Evolutionary conservation across 2,888 invertebrate genomes (phyloP).

Genomic region (Nomada fabriciana): DNA sequence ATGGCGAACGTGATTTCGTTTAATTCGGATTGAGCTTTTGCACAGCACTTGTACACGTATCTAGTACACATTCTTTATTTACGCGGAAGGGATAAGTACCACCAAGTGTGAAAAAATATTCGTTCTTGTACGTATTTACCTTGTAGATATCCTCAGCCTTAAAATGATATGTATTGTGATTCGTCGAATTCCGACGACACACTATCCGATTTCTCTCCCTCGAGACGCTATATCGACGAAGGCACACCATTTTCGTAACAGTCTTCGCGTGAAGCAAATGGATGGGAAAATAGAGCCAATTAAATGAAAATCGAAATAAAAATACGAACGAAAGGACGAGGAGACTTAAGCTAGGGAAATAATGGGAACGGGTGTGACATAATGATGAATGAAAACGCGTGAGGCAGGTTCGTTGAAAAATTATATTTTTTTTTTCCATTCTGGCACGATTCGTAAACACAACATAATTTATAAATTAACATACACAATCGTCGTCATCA

Average conservation of each 20-base stretch:
- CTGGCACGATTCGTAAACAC: constrained; percentile 83
- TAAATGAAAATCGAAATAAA: neutral
- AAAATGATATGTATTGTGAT: constrained; percentile 65
- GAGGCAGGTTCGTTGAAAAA: constrained; percentile 81
- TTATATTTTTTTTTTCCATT: constrained; percentile 83
- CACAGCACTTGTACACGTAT: constrained; percentile 50
- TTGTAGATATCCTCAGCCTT: constrained; percentile 61
- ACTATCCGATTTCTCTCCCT: neutral
- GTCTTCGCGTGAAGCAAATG: neutral
- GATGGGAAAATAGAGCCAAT: neutral
- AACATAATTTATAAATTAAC: constrained; percentile 84
- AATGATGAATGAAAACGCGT: constrained; percentile 28
- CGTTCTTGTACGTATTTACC: constrained; percentile 35
- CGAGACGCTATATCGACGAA: constrained; percentile 50
- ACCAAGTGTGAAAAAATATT: constrained; percentile 59
- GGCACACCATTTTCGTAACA: constrained; percentile 67
- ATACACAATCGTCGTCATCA: constrained; percentile 80
- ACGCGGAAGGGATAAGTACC: constrained; percentile 11
- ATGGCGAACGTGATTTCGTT: neutral
- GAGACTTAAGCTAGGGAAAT: constrained; percentile 9
- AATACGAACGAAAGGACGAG: constrained; percentile 10
- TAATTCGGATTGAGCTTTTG: constrained; percentile 26
- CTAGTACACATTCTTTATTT: constrained; percentile 11
- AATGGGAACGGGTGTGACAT: constrained; percentile 26
- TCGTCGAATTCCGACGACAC: constrained; percentile 17